Percentiles rank a stretch among this genome's conserved stretches.
phyloP scores from a whole-genome alignment of 2,888 invertebrate genomes.

The Spatulosminthurus flaviceps region DNA sequence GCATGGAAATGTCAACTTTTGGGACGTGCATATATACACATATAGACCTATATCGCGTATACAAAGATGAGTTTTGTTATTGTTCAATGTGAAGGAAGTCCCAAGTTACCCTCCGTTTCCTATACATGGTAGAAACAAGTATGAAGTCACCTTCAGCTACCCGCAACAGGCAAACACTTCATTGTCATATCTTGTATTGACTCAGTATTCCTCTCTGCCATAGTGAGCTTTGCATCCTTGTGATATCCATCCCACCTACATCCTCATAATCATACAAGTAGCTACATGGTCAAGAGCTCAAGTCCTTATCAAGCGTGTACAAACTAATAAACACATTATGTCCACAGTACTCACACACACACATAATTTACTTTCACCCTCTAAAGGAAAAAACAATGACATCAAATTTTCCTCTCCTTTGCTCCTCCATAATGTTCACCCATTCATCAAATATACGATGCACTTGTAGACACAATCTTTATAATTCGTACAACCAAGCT shows the following conservation, averaged over 20 bases:
- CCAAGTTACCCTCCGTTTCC: conserved; percentile 40
- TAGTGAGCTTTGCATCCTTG: conserved; percentile 34
- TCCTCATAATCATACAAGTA: conserved; percentile 24
- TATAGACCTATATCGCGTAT: background rate
- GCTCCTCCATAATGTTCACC: background rate
- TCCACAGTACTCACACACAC: conserved; percentile 28
- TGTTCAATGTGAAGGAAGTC: conserved; percentile 30
- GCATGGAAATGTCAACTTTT: conserved; percentile 35
- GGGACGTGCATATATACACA: conserved; percentile 17
- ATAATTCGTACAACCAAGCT: too few species aligned
- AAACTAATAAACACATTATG: conserved; percentile 29
- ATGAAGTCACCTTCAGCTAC: conserved; percentile 39
- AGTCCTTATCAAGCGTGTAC: conserved; percentile 34
- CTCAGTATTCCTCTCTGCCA: conserved; percentile 21
- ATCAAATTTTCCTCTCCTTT: conserved; percentile 4
- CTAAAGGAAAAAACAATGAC: conserved; percentile 10
- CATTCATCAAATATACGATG: background rate
- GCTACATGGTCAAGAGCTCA: conserved; percentile 40
- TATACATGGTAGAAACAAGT: conserved; percentile 44
- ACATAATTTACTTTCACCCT: conserved; percentile 39
- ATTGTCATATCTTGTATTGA: conserved; percentile 43
- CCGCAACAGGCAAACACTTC: conserved; percentile 41
- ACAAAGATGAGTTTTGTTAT: background rate
- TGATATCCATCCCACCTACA: conserved; percentile 42
- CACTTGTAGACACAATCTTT: background rate